Base-by-base conservation (phyloP, 2,797 vertebrate species). In the Graptemys geographica region DNA sequence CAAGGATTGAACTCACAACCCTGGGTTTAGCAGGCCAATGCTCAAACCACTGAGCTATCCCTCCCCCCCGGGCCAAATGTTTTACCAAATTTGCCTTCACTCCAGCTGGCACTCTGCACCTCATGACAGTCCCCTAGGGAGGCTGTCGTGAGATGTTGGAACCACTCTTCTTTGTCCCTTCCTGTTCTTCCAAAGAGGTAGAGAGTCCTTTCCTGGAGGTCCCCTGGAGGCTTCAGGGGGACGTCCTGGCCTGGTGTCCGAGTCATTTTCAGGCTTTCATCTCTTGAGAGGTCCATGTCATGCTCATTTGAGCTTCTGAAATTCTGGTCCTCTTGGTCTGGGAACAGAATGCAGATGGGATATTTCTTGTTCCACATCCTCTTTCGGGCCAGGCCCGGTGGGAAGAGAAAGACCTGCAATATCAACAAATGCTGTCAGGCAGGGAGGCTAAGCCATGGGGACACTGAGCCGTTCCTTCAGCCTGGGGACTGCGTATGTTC, bases 151-250 rank as follows among this genome's bases (percentile, higher is more conserved):
- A 99, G 98, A 56, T 98, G 98, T 91, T 98, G 98, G 93, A 98
- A 99, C 99, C 99, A 99, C 97, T 99, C 99, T 86, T 99, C 99
- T 96, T 99, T 99, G 90, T 99, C 99, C 87, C 99, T 97, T 27
- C 99, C 99, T 0, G 99, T 99, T 86, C 99, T 96, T 76, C 99
- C 99, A 0, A 99, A 99, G 53, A 99, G 98, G 97, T 98, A 99
- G 41, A 99, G 98, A 8, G 95, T 97, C 80, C 88, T 93, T 65
- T 97, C 96, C 51, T 87, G 94, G 85, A 96, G 47, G 4, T 95
- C 95, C 5, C 51, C 94, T 0, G 13, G 81, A 18, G 10, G 59
- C 47, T 44, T 88, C 12, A 12, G 18, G 3, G 65, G 62, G 53
- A 2, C 0, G 0, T 97, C 97, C 83, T 93, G 92, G 86, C 94